These are phyloP conservation scores for Galeruca laticollis DNA, from an alignment of 2,888 invertebrate species.

Conservation along the genomic window DNA sequence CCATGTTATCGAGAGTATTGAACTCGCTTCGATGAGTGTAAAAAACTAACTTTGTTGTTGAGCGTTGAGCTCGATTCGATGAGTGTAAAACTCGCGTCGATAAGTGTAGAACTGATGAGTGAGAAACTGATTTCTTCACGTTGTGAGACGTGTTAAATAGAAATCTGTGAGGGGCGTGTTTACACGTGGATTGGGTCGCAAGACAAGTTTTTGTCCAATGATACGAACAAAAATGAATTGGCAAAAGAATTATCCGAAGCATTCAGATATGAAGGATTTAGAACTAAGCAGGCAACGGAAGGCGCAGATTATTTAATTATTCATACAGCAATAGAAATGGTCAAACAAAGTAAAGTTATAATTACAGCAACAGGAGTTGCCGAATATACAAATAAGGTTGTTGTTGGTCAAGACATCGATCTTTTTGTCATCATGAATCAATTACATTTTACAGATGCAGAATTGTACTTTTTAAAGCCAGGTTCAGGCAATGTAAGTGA, in stretches of 20 bases:
- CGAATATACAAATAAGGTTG: conserved; percentile 5
- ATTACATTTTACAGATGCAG: not conserved
- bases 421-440: conserved; percentile 5
- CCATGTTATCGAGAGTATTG: no score
- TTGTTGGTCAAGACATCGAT: conserved; percentile 16
- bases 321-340: conserved; percentile 14
- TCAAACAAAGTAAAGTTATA: not conserved
- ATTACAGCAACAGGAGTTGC: conserved; percentile 10
- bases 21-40: no score
- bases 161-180: no score
- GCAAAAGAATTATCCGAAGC: conserved; percentile 6
- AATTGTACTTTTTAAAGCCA: not conserved
- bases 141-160: no score
- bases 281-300: not conserved
- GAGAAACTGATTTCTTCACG: no score
- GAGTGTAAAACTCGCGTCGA: no score
- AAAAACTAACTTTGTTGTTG: no score
- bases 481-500: conserved; percentile 10
- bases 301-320: conserved; percentile 1
- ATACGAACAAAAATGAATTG: conserved; percentile 5
- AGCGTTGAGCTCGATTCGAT: no score
- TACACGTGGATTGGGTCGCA: no score
- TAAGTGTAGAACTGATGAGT: no score
- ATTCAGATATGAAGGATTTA: conserved; percentile 1
- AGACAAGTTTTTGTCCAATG: conserved; percentile 13